A percentile compares a stretch with the other conserved stretches of the same genome.
Evolutionary conservation across 1,140 invertebrate species (phyloP).

Genomic region (Meloidogyne exigua): DNA sequence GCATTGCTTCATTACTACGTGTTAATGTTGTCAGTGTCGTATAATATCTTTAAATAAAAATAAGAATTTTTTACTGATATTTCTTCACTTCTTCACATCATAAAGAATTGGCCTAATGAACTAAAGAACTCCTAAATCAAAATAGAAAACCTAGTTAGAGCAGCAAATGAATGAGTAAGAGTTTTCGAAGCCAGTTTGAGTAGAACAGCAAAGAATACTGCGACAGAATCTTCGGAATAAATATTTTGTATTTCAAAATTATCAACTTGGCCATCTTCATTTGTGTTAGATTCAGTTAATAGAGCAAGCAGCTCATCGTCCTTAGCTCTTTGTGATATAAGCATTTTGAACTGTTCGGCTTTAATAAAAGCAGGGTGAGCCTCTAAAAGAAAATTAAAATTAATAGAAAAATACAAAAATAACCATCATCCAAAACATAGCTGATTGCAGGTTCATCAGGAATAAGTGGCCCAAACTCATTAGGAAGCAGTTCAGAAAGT

Average conservation of each 20-base stretch:
- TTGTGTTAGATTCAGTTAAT: constrained; percentile 13
- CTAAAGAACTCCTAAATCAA: not conserved
- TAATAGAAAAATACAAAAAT: not conserved
- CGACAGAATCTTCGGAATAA: constrained; percentile 73
- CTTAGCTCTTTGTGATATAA: constrained; percentile 82
- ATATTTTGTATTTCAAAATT: not conserved
- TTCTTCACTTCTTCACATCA: too few species aligned
- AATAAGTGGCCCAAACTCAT: constrained; percentile 78
- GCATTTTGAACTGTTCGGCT: constrained; percentile 79
- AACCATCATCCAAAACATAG: constrained; percentile 67
- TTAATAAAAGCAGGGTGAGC: constrained; percentile 77
- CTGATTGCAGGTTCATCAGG: constrained; percentile 70
- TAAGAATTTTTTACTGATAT: too few species aligned
- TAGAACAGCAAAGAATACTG: constrained; percentile 91
- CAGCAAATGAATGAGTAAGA: constrained; percentile 94
- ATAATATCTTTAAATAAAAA: constrained; percentile 72
- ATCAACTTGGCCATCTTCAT: constrained; percentile 15
- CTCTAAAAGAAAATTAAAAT: constrained; percentile 67
- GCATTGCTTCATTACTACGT: constrained; percentile 79
- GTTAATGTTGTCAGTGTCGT: constrained; percentile 78
- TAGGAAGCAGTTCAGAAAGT: constrained; percentile 85
- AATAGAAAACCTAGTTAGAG: constrained; percentile 77
- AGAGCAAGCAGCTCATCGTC: constrained; percentile 86
- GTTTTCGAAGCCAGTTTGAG: constrained; percentile 90
- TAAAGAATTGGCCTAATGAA: not conserved